These are phyloP conservation scores for Diorhabda elongata DNA, from an alignment of 1,140 invertebrate species.

Conservation along the genomic window DNA sequence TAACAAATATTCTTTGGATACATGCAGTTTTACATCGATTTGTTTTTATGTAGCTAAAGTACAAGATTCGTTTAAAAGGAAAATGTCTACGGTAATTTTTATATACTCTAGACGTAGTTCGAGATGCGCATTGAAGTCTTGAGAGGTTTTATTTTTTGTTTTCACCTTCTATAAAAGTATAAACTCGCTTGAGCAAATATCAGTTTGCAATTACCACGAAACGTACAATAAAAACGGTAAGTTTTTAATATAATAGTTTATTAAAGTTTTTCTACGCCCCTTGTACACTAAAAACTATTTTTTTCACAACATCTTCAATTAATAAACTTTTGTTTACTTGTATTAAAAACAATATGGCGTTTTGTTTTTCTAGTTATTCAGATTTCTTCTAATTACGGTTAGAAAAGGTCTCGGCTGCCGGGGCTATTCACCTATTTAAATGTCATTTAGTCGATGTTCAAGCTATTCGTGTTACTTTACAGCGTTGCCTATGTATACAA, in stretches of 20 bases:
- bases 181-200: constrained; percentile 12
- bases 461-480: no score
- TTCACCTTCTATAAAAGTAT: constrained; percentile 19
- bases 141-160: constrained; percentile 4
- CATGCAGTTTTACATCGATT: constrained; percentile 16
- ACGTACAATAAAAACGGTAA: constrained; percentile 6
- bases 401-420: not conserved
- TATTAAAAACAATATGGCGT: not conserved
- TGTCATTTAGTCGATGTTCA: no score
- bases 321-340: not conserved
- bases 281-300: not conserved
- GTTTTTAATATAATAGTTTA: not conserved
- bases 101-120: constrained; percentile 9
- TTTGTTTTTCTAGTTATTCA: not conserved
- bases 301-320: not conserved
- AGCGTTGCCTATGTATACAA: no score
- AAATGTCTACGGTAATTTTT: constrained; percentile 9
- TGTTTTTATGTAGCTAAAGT: constrained; percentile 23
- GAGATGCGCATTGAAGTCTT: constrained; percentile 3
- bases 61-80: constrained; percentile 16
- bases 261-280: not conserved
- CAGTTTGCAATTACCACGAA: not conserved
- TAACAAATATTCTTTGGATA: not conserved
- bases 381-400: not conserved
- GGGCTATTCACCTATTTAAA: no score